phyloP scores from a whole-genome alignment of 2,888 invertebrate genomes.

The Acleris holmiana region DNA sequence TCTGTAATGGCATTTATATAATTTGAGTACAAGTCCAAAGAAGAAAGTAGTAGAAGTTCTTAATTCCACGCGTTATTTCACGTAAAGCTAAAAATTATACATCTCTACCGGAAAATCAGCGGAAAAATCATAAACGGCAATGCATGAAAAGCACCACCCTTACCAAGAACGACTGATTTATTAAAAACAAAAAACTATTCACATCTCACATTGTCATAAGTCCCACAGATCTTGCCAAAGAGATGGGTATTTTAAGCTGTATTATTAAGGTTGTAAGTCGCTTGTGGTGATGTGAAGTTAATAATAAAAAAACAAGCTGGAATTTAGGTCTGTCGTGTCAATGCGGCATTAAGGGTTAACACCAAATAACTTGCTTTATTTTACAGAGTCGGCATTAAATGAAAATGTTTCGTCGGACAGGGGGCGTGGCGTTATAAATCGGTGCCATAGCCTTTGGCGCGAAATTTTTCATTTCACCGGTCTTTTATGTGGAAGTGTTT shows the following conservation, averaged over 20 bases:
- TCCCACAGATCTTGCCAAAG: not conserved
- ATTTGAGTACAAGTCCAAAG: too few relatives aligned
- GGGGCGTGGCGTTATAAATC: conserved; percentile 62
- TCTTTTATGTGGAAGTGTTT: conserved; percentile 20
- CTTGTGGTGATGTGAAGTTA: not conserved
- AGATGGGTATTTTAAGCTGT: not conserved
- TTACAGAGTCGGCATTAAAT: conserved; percentile 67
- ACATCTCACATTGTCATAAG: not conserved
- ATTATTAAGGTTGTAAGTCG: not conserved
- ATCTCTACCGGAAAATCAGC: conserved; percentile 3
- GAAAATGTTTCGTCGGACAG: conserved; percentile 63
- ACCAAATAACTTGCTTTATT: conserved; percentile 64
- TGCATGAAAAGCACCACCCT: not conserved
- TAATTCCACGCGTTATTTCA: not conserved
- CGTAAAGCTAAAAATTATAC: not conserved
- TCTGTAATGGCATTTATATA: too few relatives aligned
- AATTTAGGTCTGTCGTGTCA: conserved; percentile 58
- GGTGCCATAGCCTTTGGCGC: conserved; percentile 36
- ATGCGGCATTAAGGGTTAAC: conserved; percentile 69
- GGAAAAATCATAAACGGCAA: conserved; percentile 13
- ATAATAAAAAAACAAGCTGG: conserved; percentile 4
- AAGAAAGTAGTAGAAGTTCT: too few relatives aligned
- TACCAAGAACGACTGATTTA: conserved; percentile 11
- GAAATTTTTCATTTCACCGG: conserved; percentile 30
- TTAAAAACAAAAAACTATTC: conserved; percentile 8